Evolutionary conservation across 2,888 invertebrate species (phyloP), one percentile per base, ranked within the genome.

Genomic region (Drosophila mimica): DNA sequence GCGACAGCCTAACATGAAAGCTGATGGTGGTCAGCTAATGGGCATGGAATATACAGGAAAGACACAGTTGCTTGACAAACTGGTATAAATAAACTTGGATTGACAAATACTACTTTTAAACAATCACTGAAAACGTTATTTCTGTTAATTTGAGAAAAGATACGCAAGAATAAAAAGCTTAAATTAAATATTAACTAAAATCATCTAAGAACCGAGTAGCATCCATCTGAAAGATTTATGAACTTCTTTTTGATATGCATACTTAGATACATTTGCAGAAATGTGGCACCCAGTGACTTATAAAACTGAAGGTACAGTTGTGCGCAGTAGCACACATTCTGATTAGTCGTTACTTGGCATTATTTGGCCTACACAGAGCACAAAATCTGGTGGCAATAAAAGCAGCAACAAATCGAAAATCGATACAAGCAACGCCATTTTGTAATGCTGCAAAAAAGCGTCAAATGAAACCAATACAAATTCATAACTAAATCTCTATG

Each of bases 391-490:
- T 53, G 33, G 56, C 66, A 70, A 62, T 20, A 51, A 36, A 75
- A 53, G 54, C 60, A 72, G 48, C 70, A 70, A 73, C 81, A 85
- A 86, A 86, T 85, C 84, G 83, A 87, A 87, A 87, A 85, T 85
- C 87, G 84, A 85, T 85, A 87, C 63, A 36, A 53, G 58, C 72
- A 77, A 79, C 86, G 88, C 86, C 86, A 86, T 86, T 86, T 86
- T 86, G 83, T 70, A 70, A 51, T 34, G 72, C 60, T 33, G 60
- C 51, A 63, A 56, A 62, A 75, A 82, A 74, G 69, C 83, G 63
- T 73, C 77, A 79, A 86, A 79, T 70, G 61, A 79, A 83, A 86
- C 83, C 83, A 88, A 89, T 86, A 90, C 87, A 76, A 82, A 79
- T 78, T 78, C 89, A 84, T 90, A 91, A 85, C 88, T 81, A 90